phyloP scores from a whole-genome alignment of 2,888 invertebrate species.

The Antitype chi region DNA sequence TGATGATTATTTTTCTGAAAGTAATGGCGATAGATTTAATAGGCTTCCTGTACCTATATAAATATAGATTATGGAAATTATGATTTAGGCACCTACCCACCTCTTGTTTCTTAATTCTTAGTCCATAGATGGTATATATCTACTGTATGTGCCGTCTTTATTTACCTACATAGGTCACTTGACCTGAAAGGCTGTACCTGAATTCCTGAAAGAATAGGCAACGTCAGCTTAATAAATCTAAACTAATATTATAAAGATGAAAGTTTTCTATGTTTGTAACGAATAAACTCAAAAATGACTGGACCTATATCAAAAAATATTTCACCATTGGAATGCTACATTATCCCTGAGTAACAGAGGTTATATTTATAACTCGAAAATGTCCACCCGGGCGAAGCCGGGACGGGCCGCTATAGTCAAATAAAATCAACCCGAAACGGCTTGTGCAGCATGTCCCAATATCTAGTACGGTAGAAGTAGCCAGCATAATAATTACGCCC shows the following conservation, averaged over 20 bases:
- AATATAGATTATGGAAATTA: neutral
- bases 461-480: neutral
- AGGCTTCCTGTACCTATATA: neutral
- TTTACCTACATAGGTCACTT: neutral
- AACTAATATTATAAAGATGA: too few relatives aligned
- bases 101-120: neutral
- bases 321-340: too few relatives aligned
- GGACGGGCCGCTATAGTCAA: too few relatives aligned
- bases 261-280: too few relatives aligned
- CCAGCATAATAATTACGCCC: neutral
- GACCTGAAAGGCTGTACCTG: neutral
- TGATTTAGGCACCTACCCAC: neutral
- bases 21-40: conserved; percentile 8
- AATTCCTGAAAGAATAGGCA: neutral
- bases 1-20: conserved; percentile 40
- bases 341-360: too few relatives aligned
- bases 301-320: too few relatives aligned
- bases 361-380: too few relatives aligned
- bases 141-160: neutral
- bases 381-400: too few relatives aligned
- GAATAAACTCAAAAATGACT: too few relatives aligned
- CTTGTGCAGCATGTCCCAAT: too few relatives aligned
- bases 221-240: neutral
- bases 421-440: neutral
- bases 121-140: too few relatives aligned